phyloP scores from a whole-genome alignment of 2,888 invertebrate species.

The Caenorhabditis plicata region DNA sequence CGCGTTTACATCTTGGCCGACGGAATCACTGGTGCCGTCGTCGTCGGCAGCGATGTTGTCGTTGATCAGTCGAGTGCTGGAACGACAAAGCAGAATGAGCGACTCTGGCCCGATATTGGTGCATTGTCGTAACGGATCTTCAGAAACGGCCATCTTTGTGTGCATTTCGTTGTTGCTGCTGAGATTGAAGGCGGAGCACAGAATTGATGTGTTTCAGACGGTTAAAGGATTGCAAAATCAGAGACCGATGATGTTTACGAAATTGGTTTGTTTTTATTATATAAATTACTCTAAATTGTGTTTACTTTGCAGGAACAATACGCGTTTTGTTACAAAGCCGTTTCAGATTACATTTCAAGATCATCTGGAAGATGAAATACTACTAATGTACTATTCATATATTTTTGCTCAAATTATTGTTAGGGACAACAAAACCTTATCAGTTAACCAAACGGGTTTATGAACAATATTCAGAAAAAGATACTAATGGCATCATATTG shows the following conservation, averaged over 20 bases:
- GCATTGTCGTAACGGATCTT: slow-evolving; percentile 75
- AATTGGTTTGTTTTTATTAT: slow-evolving; percentile 18
- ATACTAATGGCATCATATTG: too few species aligned
- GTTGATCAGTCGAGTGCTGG: slow-evolving; percentile 74
- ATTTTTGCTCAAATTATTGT: too few species aligned
- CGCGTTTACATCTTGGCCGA: slow-evolving; percentile 55
- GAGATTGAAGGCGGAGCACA: slow-evolving; percentile 59
- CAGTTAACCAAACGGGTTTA: too few species aligned
- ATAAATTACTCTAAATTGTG: background rate
- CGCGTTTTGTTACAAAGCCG: slow-evolving; percentile 68
- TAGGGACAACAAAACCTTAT: too few species aligned
- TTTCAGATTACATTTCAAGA: slow-evolving; percentile 66
- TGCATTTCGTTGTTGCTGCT: slow-evolving; percentile 61
- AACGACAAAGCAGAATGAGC: slow-evolving; percentile 52
- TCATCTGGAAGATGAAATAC: slow-evolving; percentile 3
- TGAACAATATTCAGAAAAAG: too few species aligned
- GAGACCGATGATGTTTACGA: slow-evolving; percentile 36
- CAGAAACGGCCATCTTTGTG: slow-evolving; percentile 56
- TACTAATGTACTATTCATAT: too few species aligned
- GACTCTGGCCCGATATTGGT: slow-evolving; percentile 82
- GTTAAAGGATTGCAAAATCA: slow-evolving; percentile 39
- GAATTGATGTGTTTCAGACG: slow-evolving; percentile 64
- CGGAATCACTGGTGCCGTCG: slow-evolving; percentile 39
- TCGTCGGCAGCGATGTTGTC: slow-evolving; percentile 65
- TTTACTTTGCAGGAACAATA: slow-evolving; percentile 68